Percentiles rank a stretch among this genome's conserved stretches.
Conservation (phyloP, 2,113 vertebrate genomes). For the Campylomormyrus numenius region DNA sequence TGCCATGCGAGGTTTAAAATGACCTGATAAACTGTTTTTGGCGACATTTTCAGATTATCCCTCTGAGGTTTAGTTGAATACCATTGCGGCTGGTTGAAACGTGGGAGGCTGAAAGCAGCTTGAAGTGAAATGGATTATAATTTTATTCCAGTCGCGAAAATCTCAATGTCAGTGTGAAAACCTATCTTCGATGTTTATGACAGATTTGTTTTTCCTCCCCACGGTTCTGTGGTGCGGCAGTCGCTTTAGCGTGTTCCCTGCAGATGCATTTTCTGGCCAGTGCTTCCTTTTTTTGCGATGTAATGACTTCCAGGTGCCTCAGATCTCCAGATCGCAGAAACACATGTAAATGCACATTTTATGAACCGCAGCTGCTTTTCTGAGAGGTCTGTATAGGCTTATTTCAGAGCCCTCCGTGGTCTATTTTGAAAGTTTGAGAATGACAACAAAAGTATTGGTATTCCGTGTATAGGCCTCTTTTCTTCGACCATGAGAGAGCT, state of each 20-base stretch:
- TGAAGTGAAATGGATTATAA: neutral
- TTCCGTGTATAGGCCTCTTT: slow-evolving; percentile 52
- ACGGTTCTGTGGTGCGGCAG: neutral
- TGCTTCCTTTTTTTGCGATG: neutral
- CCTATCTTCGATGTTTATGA: neutral
- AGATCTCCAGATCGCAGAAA: neutral
- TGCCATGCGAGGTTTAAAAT: neutral
- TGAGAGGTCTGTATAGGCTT: neutral
- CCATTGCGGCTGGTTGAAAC: neutral
- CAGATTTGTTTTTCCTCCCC: neutral
- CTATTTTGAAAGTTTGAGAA: neutral
- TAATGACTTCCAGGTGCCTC: slow-evolving; percentile 17
- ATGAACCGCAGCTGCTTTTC: neutral
- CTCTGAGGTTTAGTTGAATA: neutral
- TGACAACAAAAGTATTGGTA: neutral
- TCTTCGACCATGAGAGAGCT: slow-evolving; percentile 65
- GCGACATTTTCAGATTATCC: neutral
- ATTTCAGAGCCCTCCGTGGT: neutral
- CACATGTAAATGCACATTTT: neutral
- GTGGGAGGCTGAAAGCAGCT: neutral
- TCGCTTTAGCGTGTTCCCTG: neutral
- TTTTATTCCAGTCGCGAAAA: neutral
- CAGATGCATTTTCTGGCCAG: slow-evolving; percentile 4
- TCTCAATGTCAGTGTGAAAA: neutral
- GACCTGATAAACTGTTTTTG: neutral